Conservation (phyloP, 2,797 vertebrate genomes). For the Phrynocephalus guinanensis region DNA sequence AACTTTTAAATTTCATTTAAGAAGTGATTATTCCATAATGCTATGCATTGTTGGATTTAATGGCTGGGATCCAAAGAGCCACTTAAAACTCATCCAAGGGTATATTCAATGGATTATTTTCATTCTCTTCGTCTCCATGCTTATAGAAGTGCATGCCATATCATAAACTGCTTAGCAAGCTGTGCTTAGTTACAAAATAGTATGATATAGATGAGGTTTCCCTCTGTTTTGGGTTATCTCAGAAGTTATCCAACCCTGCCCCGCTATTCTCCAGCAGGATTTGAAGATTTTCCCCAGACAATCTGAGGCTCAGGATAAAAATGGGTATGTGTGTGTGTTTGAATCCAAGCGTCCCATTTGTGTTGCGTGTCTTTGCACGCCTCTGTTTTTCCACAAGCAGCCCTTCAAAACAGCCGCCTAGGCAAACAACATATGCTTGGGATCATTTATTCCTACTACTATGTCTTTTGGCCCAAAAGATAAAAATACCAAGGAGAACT, state of each 20-base stretch:
- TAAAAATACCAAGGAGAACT: neutral
- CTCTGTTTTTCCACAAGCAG: neutral
- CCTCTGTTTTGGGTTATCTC: conserved; percentile 2
- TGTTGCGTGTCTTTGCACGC: neutral
- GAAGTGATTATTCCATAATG: neutral
- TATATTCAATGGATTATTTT: neutral
- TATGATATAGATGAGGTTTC: neutral
- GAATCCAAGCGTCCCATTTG: neutral
- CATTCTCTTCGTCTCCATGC: neutral
- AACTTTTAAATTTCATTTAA: neutral
- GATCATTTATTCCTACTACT: neutral
- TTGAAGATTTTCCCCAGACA: neutral
- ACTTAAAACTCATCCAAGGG: neutral
- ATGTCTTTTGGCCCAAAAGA: neutral
- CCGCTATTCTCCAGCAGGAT: neutral
- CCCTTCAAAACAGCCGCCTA: neutral
- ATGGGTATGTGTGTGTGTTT: too few relatives aligned
- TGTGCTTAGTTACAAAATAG: neutral
- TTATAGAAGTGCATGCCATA: neutral
- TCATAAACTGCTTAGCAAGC: neutral
- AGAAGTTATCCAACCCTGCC: neutral
- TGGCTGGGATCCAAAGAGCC: neutral
- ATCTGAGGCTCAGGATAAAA: neutral
- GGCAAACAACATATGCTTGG: neutral
- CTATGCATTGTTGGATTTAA: neutral